Evolutionary conservation across 1,140 invertebrate genomes (phyloP), one percentile per base, ranked within the genome.

Genomic region (Drosophila hydei): DNA sequence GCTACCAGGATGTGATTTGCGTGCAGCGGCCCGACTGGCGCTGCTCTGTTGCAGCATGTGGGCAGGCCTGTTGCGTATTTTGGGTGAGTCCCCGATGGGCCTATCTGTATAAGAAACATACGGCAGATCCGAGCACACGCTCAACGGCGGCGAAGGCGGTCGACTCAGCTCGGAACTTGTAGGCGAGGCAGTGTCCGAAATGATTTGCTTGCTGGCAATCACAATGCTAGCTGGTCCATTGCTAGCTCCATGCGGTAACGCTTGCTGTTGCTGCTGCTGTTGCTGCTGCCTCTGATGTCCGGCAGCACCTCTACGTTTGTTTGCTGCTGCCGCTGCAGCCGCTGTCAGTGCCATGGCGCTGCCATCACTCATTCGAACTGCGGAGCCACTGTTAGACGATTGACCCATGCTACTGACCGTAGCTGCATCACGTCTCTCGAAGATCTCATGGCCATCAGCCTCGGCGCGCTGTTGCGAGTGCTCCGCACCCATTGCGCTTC

Each of bases 61-160:
- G 3, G 77, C 90, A 1, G 72, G 81, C 90, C 95, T 95, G 27
- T 94, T 94, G 8, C 94, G 94, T 72, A 95, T 93, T 90, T 97
- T 96, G 21, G 96, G 95, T 5, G 96, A 97, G 91, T 97, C 94
- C 76, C 96, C 97, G 71, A 98, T 98, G 5, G 97, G 97, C 71
- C 96, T 93, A 90, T 98, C 98, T 0, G 97, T 98, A 74, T 98
- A 98, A 0, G 97, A 98, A 81, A 98, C 97, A 87, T 98, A 99
- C 0, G 98, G 97, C 62, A 98, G 93, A 91, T 99, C 97, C 0
- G 96, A 95, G 89, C 97, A 97, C 27, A 98, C 95, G 80, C 96
- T 97, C 0, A 96, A 95, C 4, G 96, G 95, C 1, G 97, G 97
- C 14, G 96, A 96, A 1, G 93, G 95, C 58, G 95, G 96, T 0